Evolutionary conservation across 2,113 vertebrate species (phyloP).

Genomic region (Salvelinus fontinalis): DNA sequence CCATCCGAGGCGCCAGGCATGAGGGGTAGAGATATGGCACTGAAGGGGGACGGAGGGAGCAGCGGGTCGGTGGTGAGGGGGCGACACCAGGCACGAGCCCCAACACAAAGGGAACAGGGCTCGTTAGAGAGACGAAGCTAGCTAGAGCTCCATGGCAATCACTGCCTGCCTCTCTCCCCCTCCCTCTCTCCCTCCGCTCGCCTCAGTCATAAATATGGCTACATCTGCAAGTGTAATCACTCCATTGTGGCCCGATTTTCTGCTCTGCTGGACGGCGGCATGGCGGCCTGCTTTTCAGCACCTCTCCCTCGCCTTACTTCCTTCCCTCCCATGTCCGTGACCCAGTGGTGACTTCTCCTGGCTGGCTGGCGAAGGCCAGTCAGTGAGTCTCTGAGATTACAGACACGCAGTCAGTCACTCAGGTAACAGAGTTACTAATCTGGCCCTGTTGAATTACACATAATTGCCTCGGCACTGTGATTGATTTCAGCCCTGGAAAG

Average conservation of each 20-base stretch:
- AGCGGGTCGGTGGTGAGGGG: conserved; percentile 29
- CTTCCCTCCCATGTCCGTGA: conserved; percentile 68
- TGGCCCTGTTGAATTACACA: conserved; percentile 93
- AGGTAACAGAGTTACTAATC: conserved; percentile 98
- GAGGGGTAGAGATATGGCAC: conserved; percentile 12
- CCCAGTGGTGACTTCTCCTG: conserved; percentile 29
- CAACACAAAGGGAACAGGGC: conserved; percentile 55
- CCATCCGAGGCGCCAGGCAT: conserved; percentile 21
- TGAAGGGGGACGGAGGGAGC: conserved; percentile 23
- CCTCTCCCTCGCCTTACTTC: conserved; percentile 78
- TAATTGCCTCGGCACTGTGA: conserved; percentile 97
- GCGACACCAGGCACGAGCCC: conserved; percentile 50
- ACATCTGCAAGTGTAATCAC: conserved; percentile 97
- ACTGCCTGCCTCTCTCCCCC: conserved; percentile 77
- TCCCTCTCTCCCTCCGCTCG: conserved; percentile 54
- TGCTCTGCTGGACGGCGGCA: conserved; percentile 93
- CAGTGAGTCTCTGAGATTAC: conserved; percentile 83
- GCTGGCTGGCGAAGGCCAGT: conserved; percentile 32
- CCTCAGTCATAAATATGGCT: conserved; percentile 19
- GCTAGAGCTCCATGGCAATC: conserved; percentile 47
- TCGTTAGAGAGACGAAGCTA: conserved; percentile 66
- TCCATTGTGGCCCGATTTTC: conserved; percentile 96
- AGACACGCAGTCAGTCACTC: conserved; percentile 84
- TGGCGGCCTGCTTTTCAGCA: conserved; percentile 85
- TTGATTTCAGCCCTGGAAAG: conserved; percentile 96